phyloP scores from a whole-genome alignment of 1,140 invertebrate species.

The Solenopsis fugax region DNA sequence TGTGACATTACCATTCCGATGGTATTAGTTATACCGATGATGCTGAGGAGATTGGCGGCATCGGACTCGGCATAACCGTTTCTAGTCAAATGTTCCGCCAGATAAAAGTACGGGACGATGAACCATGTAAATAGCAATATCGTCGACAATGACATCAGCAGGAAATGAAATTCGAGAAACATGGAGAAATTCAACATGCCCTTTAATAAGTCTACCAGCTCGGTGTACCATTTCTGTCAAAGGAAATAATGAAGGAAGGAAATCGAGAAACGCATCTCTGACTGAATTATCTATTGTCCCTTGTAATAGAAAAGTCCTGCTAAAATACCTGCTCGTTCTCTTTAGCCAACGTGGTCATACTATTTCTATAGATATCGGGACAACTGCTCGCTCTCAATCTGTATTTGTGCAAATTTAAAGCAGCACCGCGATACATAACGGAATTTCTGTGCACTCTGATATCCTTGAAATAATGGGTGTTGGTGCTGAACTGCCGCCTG shows the following conservation, averaged over 20 bases:
- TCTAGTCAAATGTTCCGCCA: slow-evolving; percentile 91
- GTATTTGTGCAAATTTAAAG: slow-evolving; percentile 93
- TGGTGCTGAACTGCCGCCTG: slow-evolving; percentile 88
- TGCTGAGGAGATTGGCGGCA: slow-evolving; percentile 92
- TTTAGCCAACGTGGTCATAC: slow-evolving; percentile 94
- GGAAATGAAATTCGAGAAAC: slow-evolving; percentile 93
- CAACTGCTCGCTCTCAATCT: slow-evolving; percentile 94
- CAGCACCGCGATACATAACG: slow-evolving; percentile 93
- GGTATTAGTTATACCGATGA: slow-evolving; percentile 95
- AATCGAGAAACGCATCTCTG: not conserved
- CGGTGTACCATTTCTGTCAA: slow-evolving; percentile 92
- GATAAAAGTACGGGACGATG: slow-evolving; percentile 96
- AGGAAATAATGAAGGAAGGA: not conserved
- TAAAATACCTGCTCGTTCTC: slow-evolving; percentile 90
- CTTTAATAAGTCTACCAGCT: slow-evolving; percentile 90
- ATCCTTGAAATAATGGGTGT: slow-evolving; percentile 91
- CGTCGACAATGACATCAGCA: slow-evolving; percentile 93
- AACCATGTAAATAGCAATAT: slow-evolving; percentile 96
- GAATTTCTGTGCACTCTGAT: slow-evolving; percentile 93
- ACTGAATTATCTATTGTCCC: not conserved
- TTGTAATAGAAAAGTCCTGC: slow-evolving; percentile 36
- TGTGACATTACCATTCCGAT: slow-evolving; percentile 91
- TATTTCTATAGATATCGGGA: slow-evolving; percentile 96
- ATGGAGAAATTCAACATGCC: slow-evolving; percentile 93
- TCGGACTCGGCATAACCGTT: slow-evolving; percentile 90